phyloP scores from a whole-genome alignment of 2,113 vertebrate species.

The Tyrannus savana region DNA sequence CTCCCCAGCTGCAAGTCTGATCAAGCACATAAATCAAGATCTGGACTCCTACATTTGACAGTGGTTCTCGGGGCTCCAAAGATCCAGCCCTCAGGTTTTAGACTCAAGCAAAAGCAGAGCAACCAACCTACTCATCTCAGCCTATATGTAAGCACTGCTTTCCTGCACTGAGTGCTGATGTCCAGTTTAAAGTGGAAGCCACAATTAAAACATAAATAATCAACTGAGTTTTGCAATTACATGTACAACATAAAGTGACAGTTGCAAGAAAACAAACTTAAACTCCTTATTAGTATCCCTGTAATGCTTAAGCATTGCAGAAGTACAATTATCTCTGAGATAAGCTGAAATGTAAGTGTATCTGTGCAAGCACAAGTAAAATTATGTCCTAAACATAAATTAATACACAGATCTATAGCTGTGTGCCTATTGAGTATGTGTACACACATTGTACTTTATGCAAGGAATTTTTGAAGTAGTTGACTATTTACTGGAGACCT shows the following conservation, averaged over 20 bases:
- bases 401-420: neutral
- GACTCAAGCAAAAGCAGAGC: neutral
- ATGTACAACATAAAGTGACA: neutral
- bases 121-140: neutral
- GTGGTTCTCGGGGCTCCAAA: neutral
- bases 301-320: neutral
- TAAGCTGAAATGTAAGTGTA: neutral
- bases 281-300: neutral
- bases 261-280: neutral
- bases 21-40: neutral
- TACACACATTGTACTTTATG: neutral
- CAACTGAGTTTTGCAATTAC: neutral
- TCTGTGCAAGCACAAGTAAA: neutral
- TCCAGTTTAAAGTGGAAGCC: neutral
- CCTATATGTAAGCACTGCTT: neutral
- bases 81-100: neutral
- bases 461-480: neutral
- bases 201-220: neutral
- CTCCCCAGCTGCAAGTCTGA: neutral
- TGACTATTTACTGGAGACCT: neutral
- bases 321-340: neutral
- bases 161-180: neutral
- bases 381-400: neutral
- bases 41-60: neutral
- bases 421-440: accelerated